Evolutionary conservation across 2,113 vertebrate genomes (phyloP).

Genomic region (Alligator sinensis): DNA sequence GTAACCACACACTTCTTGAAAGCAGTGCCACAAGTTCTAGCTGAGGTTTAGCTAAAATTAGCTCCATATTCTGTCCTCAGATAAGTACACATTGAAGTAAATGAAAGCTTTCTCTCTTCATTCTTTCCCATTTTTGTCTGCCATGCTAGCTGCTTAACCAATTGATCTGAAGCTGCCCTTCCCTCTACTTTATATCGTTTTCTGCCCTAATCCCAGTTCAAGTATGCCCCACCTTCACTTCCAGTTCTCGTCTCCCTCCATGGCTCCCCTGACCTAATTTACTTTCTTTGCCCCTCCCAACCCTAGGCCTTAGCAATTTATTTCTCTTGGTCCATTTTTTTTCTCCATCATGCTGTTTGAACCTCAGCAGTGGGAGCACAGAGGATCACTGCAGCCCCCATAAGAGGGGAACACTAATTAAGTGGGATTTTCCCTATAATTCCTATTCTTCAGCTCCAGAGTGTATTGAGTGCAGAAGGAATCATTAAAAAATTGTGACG

Average conservation of each 20-base stretch:
- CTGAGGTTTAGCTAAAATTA: conserved; percentile 36
- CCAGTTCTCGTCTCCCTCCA: background rate
- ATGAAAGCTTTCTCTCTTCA: background rate
- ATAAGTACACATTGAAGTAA: background rate
- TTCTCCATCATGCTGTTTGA: background rate
- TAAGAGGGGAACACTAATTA: background rate
- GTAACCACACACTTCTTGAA: conserved; percentile 22
- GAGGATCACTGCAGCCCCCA: background rate
- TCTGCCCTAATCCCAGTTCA: background rate
- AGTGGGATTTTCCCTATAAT: background rate
- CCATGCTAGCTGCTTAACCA: background rate
- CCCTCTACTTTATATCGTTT: no score
- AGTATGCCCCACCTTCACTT: background rate
- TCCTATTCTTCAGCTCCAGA: rapidly evolving
- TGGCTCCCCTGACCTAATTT: background rate
- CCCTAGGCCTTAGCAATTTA: rapidly evolving
- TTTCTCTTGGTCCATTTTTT: background rate
- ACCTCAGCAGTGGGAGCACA: background rate
- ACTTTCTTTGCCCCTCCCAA: rapidly evolving
- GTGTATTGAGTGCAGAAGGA: background rate
- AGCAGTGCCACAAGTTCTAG: conserved; percentile 17
- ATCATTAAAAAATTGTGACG: background rate
- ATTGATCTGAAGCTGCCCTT: no score
- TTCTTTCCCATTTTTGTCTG: background rate
- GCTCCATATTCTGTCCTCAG: background rate